phyloP scores from a whole-genome alignment of 2,113 vertebrate species.

The Oreotrochilus melanogaster region DNA sequence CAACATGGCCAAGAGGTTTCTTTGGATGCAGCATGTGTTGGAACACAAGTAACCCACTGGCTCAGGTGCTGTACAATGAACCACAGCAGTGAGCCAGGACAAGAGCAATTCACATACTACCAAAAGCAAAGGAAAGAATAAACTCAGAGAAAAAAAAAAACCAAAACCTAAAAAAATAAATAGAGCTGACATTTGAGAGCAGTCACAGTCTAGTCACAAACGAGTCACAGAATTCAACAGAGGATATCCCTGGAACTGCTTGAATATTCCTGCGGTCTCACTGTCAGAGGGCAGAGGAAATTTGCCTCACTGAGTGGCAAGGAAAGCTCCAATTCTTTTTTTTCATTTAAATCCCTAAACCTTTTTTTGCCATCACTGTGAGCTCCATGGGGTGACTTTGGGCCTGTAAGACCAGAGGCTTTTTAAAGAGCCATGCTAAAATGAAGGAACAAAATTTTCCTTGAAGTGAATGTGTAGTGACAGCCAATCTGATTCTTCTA shows the following conservation, averaged over 20 bases:
- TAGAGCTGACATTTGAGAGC: not conserved
- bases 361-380: not conserved
- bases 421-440: not conserved
- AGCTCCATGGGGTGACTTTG: not conserved
- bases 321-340: not conserved
- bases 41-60: not conserved
- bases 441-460: constrained; percentile 3
- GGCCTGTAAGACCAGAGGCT: not conserved
- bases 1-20: not conserved
- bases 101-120: not conserved
- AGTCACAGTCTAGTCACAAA: not conserved
- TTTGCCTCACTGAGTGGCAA: not conserved
- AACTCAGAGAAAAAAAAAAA: not conserved
- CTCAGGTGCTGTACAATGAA: not conserved
- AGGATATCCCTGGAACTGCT: not conserved
- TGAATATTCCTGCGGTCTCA: not conserved
- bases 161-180: not conserved
- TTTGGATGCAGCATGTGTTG: not conserved
- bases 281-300: not conserved
- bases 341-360: not conserved
- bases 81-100: not conserved
- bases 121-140: not conserved
- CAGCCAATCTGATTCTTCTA: not conserved
- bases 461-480: not conserved
- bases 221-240: not conserved